Conservation (phyloP, 2,797 vertebrate species). For the Arctocebus calabarensis region DNA sequence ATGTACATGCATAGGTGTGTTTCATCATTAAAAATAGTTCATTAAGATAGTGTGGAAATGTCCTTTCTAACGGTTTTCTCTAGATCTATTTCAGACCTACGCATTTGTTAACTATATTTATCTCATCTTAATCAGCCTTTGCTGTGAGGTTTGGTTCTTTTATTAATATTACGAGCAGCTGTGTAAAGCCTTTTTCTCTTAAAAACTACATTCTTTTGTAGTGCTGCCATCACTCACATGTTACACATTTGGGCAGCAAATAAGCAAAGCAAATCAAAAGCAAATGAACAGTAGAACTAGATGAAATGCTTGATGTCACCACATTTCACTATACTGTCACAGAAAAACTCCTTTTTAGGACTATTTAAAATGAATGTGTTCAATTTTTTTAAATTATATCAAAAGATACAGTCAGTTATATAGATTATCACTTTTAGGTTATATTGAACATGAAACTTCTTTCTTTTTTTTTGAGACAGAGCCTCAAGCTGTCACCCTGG, state of each 20-base stretch:
- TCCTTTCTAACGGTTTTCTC: slow-evolving; percentile 33
- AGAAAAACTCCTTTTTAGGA: background rate
- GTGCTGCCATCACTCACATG: background rate
- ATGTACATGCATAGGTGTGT: background rate
- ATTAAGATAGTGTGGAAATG: slow-evolving; percentile 39
- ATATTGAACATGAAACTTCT: background rate
- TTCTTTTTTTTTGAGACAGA: too few relatives aligned
- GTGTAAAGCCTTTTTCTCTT: slow-evolving; percentile 45
- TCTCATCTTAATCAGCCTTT: slow-evolving; percentile 57
- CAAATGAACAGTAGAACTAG: background rate
- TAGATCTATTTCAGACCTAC: slow-evolving; percentile 28
- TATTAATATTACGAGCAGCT: slow-evolving; percentile 49
- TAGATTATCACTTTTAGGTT: background rate
- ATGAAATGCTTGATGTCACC: background rate
- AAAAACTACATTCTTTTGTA: slow-evolving; percentile 20
- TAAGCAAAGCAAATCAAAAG: too few relatives aligned
- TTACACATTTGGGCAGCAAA: background rate
- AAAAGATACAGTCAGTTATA: background rate
- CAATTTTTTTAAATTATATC: background rate
- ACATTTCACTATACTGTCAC: background rate
- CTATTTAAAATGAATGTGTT: background rate
- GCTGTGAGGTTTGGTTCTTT: slow-evolving; percentile 47
- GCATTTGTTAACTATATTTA: slow-evolving; percentile 54
- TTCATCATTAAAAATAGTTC: slow-evolving; percentile 38
- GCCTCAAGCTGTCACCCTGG: too few relatives aligned